These are phyloP conservation scores for Glaucopsyche alexis DNA, from an alignment of 2,888 invertebrate species.

Conservation along the genomic window DNA sequence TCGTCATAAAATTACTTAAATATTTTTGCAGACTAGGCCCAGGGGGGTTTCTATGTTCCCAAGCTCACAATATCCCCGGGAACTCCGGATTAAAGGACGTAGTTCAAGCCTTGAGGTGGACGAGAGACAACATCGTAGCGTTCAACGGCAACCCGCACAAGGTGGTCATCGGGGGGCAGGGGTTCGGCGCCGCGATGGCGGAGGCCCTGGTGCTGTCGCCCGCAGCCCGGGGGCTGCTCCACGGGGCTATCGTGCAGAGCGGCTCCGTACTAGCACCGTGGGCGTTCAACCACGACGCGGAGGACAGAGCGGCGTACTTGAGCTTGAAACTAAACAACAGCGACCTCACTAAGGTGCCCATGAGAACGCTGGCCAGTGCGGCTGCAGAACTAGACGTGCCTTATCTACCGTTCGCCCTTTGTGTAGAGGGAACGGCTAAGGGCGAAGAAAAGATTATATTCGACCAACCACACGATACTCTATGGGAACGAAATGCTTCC, in stretches of 20 bases:
- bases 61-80: conserved; percentile 60
- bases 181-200: conserved; percentile 66
- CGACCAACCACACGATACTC: conserved; percentile 54
- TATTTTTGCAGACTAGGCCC: conserved; percentile 54
- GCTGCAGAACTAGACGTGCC: conserved; percentile 51
- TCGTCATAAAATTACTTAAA: neutral
- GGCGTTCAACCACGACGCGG: conserved; percentile 66
- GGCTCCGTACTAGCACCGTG: conserved; percentile 65
- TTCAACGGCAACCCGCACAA: conserved; percentile 65
- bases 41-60: conserved; percentile 61
- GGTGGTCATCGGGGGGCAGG: conserved; percentile 62
- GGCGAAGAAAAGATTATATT: conserved; percentile 56
- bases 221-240: conserved; percentile 55
- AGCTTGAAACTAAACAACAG: conserved; percentile 42
- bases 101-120: conserved; percentile 63
- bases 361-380: conserved; percentile 49
- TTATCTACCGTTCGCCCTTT: conserved; percentile 66
- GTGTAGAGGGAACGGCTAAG: conserved; percentile 56
- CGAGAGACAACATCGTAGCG: conserved; percentile 67
- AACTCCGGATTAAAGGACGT: conserved; percentile 68
- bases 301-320: conserved; percentile 50
- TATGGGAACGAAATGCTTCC: conserved; percentile 47
- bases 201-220: conserved; percentile 58
- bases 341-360: conserved; percentile 46
- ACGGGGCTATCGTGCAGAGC: conserved; percentile 67